A percentile compares a stretch with the other conserved stretches of the same genome.
Evolutionary conservation across 2,888 invertebrate species (phyloP).

Genomic region (Lasioglossum calceatum): DNA sequence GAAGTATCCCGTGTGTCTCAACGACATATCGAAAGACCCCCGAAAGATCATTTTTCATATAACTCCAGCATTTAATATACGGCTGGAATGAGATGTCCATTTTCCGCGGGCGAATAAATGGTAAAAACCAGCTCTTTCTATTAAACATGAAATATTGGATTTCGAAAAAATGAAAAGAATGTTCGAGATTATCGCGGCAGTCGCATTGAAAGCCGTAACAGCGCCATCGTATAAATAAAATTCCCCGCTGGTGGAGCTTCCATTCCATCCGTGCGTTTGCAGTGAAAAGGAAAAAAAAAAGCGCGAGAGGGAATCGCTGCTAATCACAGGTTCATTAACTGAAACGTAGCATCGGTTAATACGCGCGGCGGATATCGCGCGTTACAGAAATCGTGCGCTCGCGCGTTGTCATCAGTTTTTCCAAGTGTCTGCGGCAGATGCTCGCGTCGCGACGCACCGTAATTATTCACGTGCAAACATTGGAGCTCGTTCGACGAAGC

Average conservation of each 20-base stretch:
- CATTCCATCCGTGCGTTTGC: not conserved
- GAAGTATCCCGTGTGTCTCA: not conserved
- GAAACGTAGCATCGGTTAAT: slow-evolving; percentile 26
- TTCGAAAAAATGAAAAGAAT: not conserved
- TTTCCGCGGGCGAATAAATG: not conserved
- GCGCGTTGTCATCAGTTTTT: slow-evolving; percentile 46
- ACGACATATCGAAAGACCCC: not conserved
- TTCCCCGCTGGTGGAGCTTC: not conserved
- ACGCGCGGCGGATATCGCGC: slow-evolving; percentile 13
- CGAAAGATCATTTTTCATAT: not conserved
- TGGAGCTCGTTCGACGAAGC: slow-evolving; percentile 30
- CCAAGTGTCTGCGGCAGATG: slow-evolving; percentile 42
- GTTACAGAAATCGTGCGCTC: slow-evolving; percentile 3
- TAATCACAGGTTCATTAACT: slow-evolving; percentile 40
- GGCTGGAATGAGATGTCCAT: not conserved
- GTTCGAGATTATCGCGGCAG: not conserved
- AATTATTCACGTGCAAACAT: slow-evolving; percentile 58
- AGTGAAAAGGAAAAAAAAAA: not conserved
- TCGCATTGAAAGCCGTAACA: not conserved
- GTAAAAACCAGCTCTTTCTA: not conserved
- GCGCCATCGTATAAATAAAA: not conserved
- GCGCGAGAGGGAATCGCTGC: slow-evolving; percentile 5
- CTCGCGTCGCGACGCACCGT: slow-evolving; percentile 37
- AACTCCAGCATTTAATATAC: not conserved
- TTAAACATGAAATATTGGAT: not conserved